Evolutionary conservation across 92 coral and sea anemone species (phyloP).

Genomic region (Pocillopora meandrina): DNA sequence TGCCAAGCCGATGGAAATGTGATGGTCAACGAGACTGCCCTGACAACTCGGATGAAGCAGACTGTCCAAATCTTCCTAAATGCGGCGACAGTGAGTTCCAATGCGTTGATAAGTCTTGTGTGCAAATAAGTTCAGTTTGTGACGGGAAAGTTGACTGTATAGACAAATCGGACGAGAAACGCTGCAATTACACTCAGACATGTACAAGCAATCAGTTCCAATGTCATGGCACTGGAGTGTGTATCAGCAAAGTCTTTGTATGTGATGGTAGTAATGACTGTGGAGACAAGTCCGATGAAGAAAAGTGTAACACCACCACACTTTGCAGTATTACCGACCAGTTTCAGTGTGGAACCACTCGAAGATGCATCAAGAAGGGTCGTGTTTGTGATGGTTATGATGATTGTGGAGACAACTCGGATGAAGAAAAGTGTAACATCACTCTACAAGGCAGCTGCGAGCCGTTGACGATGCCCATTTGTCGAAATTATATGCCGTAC

Average conservation of each 20-base stretch:
- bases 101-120: conserved; percentile 19
- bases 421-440: no score
- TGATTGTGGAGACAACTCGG: no score
- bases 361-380: no score
- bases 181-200: background rate
- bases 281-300: background rate
- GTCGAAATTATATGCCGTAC: conserved; percentile 67
- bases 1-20: conserved; percentile 36
- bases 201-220: background rate
- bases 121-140: conserved; percentile 32
- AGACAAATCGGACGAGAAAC: conserved; percentile 43
- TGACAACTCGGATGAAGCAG: conserved; percentile 14
- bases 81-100: background rate
- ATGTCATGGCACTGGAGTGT: background rate
- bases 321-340: no score
- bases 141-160: conserved; percentile 44
- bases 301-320: no score
- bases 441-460: background rate
- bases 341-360: no score
- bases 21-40: conserved; percentile 43
- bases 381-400: no score
- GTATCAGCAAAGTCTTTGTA: background rate
- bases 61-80: background rate
- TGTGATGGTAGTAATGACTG: conserved; percentile 14
- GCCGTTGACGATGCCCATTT: conserved; percentile 59